Percentiles rank a stretch among this genome's conserved stretches.
Evolutionary conservation across 2,797 vertebrate species (phyloP).

Genomic region (Peromyscus attwateri): DNA sequence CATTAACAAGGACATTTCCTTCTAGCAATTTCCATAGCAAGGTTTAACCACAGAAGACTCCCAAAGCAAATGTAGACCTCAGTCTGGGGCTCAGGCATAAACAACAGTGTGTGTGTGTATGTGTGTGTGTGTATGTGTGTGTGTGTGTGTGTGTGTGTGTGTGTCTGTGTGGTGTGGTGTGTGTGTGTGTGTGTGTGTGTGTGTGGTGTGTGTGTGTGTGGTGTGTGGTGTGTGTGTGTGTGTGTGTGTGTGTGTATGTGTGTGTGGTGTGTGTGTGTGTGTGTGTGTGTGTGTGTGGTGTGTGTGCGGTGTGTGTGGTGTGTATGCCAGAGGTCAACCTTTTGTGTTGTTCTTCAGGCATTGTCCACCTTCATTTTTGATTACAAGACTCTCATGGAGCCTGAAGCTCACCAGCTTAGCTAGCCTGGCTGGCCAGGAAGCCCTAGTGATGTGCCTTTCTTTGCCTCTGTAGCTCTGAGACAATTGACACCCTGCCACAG

Average conservation of each 20-base stretch:
- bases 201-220: background rate
- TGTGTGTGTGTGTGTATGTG: too few relatives aligned
- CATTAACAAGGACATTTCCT: background rate
- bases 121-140: background rate
- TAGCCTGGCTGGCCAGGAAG: background rate
- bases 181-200: background rate
- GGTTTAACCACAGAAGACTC: background rate
- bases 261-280: background rate
- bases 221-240: background rate
- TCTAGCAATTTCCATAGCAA: background rate
- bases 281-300: background rate
- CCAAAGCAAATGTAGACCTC: accelerated
- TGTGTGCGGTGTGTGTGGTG: too few relatives aligned
- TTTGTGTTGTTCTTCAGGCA: background rate
- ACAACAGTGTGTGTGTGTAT: background rate
- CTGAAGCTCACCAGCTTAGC: background rate
- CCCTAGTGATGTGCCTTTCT: background rate
- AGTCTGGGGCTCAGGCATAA: background rate
- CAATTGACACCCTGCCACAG: too few relatives aligned
- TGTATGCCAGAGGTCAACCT: background rate
- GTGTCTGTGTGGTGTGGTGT: background rate
- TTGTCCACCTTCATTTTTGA: background rate
- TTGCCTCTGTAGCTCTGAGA: background rate
- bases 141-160: background rate
- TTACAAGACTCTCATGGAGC: background rate